Evolutionary conservation across 1,140 invertebrate species (phyloP), one percentile per base, ranked within the genome.

Genomic region (Saccostrea echinata): DNA sequence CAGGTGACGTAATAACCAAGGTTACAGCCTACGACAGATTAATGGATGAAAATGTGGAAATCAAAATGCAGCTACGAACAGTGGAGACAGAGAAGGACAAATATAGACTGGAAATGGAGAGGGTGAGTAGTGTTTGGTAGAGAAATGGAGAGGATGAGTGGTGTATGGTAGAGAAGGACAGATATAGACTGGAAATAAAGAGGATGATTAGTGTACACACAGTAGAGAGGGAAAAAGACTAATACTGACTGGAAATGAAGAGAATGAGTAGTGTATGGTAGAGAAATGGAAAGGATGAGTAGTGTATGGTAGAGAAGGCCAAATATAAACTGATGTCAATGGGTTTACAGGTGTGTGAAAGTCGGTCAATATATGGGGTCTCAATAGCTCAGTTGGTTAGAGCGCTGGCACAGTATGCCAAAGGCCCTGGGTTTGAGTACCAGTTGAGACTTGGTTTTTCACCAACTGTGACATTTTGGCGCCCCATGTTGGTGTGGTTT

Each of bases 1-100:
- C 35, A 13, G 43, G 43, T n/a, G 82, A 84, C 43, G 51, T 84
- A 21, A 52, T 84, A 43, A 89, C 88, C 18, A 94, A 94, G 86
- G 91, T 91, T 4, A 90, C 90, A 27, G 89, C 88, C 16, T 94
- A 94, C 90, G 93, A 94, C 76, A 88, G 89, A 24, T 86, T 93
- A 33, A 90, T 93, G 84, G 84, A 88, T 55, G 93, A 94, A 88
- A 94, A 94, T 86, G 92, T 94, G 53, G 94, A 94, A 53, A 52
- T 93, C 0, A 91, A 89, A 27, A 91, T 94, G 88, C 85, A 93
- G 52, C 86, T 94, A 8, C 93, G 93, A 85, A 89, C 92, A 27
- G 33, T 91, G 3, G 71, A 71, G 27, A 83, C 93, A 18, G 93
- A 94, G 21, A 93, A 90, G 81, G 90, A 93, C 43, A 94, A 94